Evolutionary conservation across 1,140 invertebrate genomes (phyloP).

Genomic region (Magallana angulata): DNA sequence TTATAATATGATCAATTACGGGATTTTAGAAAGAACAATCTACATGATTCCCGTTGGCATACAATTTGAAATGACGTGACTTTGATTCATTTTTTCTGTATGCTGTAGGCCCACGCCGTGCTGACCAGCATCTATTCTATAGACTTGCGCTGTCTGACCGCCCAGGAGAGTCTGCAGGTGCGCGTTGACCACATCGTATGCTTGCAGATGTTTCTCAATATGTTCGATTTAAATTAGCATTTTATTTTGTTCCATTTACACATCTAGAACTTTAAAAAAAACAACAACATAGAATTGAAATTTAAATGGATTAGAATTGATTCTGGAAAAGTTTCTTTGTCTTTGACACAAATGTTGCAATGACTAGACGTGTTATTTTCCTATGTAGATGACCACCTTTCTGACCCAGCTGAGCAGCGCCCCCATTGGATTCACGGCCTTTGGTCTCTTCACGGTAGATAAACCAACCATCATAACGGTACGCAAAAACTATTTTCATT

Average conservation of each 20-base stretch:
- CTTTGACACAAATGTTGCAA: too few relatives aligned
- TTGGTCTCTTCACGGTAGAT: constrained; percentile 69
- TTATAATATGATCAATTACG: too few relatives aligned
- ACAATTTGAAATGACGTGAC: too few relatives aligned
- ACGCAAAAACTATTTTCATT: neutral
- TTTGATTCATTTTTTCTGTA: neutral
- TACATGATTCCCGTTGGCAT: too few relatives aligned
- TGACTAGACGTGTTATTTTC: neutral
- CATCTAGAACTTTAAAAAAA: too few relatives aligned
- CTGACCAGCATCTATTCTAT: constrained; percentile 54
- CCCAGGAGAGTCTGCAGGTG: constrained; percentile 45
- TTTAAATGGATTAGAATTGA: too few relatives aligned
- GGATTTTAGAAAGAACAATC: too few relatives aligned
- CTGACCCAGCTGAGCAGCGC: constrained; percentile 66
- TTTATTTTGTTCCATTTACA: too few relatives aligned
- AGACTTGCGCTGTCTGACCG: constrained; percentile 35
- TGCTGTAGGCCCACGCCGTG: constrained; percentile 59
- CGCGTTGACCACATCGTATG: neutral
- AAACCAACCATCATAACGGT: constrained; percentile 71
- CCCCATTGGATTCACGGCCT: constrained; percentile 66
- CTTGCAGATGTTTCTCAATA: too few relatives aligned
- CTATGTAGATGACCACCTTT: constrained; percentile 65
- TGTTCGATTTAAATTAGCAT: too few relatives aligned
- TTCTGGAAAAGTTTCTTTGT: too few relatives aligned
- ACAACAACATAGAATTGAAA: too few relatives aligned